Conservation (phyloP, 1,140 invertebrate species). For the Orius insidiosus region DNA sequence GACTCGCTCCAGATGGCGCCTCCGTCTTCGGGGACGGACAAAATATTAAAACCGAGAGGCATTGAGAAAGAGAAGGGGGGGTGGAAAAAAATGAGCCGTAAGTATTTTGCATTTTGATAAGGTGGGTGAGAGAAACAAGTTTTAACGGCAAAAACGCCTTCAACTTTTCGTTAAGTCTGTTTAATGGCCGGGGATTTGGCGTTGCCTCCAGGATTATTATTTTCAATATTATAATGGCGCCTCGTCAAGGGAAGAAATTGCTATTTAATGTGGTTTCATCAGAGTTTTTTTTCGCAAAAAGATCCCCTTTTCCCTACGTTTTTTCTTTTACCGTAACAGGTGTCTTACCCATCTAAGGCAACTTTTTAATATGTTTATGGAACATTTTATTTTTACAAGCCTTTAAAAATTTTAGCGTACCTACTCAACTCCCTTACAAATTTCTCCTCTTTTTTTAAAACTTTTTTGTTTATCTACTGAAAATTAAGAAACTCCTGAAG, state of each 20-base stretch:
- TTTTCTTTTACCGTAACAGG: constrained; percentile 9
- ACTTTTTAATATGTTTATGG: too few species aligned
- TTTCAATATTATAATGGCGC: constrained; percentile 16
- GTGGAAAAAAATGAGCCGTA: constrained; percentile 7
- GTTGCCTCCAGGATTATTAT: constrained; percentile 6
- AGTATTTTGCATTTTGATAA: constrained; percentile 19
- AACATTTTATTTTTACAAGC: too few species aligned
- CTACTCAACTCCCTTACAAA: too few species aligned
- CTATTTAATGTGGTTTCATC: constrained; percentile 9
- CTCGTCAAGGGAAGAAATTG: constrained; percentile 3
- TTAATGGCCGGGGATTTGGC: constrained; percentile 14
- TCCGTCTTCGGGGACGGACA: constrained; percentile 4
- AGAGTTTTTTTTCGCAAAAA: constrained; percentile 1
- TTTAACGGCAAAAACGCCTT: constrained; percentile 13
- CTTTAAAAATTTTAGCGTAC: too few species aligned
- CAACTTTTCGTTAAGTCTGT: constrained; percentile 16
- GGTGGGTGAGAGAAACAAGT: constrained; percentile 16
- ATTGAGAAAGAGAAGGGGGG: neutral
- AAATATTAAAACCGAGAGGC: constrained; percentile 15
- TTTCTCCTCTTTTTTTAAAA: too few species aligned
- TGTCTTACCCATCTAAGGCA: neutral
- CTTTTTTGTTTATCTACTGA: too few species aligned
- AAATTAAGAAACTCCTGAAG: too few species aligned
- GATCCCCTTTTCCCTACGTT: neutral
- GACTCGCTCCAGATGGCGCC: constrained; percentile 11